Conservation (phyloP, 1,140 invertebrate genomes). For the Latrodectus geometricus region DNA sequence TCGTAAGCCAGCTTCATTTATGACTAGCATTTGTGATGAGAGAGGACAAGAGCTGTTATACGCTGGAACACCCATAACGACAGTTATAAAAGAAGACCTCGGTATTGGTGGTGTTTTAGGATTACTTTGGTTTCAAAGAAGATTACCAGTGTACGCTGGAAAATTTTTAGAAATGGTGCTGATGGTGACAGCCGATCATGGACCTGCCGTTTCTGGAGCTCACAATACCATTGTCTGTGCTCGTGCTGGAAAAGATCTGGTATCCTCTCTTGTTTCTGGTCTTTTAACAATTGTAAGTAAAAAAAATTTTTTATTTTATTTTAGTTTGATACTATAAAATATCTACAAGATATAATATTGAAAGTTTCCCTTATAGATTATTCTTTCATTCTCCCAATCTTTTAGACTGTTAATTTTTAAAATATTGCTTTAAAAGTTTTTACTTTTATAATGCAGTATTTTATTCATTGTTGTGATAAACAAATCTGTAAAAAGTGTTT, state of each 20-base stretch:
- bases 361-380: no score
- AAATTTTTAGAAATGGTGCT: constrained; percentile 99
- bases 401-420: no score
- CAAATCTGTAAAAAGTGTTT: no score
- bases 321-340: no score
- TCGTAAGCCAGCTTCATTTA: constrained; percentile 98
- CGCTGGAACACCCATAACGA: constrained; percentile 97
- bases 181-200: constrained; percentile 99
- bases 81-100: constrained; percentile 81
- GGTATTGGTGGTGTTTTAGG: constrained; percentile 98
- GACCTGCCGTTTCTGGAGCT: constrained; percentile 97
- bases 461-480: no score
- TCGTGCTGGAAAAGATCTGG: constrained; percentile 97
- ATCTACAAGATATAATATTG: no score
- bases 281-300: constrained; percentile 94
- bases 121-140: constrained; percentile 97
- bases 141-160: constrained; percentile 91
- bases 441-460: no score
- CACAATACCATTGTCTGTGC: constrained; percentile 99
- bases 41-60: constrained; percentile 97
- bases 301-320: constrained; percentile 1
- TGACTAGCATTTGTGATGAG: constrained; percentile 99
- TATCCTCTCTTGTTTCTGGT: constrained; percentile 95
- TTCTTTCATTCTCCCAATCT: no score
- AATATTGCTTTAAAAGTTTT: no score